These are phyloP conservation scores for Coenonympha arcania DNA, from an alignment of 2,888 invertebrate species.

Conservation along the genomic window DNA sequence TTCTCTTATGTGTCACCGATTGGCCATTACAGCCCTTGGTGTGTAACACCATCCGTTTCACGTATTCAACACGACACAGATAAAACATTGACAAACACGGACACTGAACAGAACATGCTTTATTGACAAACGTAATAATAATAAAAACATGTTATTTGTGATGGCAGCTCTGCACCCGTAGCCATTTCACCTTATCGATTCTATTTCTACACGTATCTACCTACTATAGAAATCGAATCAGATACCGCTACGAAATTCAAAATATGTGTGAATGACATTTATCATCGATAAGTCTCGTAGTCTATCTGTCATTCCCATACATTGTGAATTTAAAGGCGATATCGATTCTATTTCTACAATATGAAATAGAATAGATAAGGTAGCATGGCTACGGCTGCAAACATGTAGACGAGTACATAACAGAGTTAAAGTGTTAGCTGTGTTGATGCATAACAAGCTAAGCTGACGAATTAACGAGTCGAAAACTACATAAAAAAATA, in stretches of 20 bases:
- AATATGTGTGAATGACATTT: no score
- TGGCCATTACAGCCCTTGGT: slow-evolving; percentile 27
- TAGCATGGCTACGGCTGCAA: no score
- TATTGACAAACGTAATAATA: slow-evolving; percentile 42
- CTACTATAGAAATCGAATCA: no score
- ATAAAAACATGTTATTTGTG: slow-evolving; percentile 36
- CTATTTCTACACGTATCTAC: no score
- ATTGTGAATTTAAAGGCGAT: no score
- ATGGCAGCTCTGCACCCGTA: slow-evolving; percentile 23
- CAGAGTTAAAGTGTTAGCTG: slow-evolving; percentile 25
- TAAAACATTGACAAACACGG: slow-evolving; percentile 25
- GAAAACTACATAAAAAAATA: slow-evolving; percentile 7
- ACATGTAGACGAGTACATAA: slow-evolving; percentile 22
- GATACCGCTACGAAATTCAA: no score
- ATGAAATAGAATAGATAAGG: no score
- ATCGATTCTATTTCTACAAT: no score
- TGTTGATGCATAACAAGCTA: slow-evolving; percentile 34
- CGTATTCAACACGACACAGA: slow-evolving; percentile 22
- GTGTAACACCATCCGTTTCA: slow-evolving; percentile 26
- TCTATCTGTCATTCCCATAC: no score
- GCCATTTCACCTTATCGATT: no score
- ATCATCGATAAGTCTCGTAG: no score
- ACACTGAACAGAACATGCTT: slow-evolving; percentile 29
- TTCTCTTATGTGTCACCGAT: slow-evolving; percentile 28
- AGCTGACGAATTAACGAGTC: slow-evolving; percentile 20